A percentile compares a stretch with the other conserved stretches of the same genome.
Conservation (phyloP, 23 tunicate genomes). For the Aplidium turbinatum region DNA sequence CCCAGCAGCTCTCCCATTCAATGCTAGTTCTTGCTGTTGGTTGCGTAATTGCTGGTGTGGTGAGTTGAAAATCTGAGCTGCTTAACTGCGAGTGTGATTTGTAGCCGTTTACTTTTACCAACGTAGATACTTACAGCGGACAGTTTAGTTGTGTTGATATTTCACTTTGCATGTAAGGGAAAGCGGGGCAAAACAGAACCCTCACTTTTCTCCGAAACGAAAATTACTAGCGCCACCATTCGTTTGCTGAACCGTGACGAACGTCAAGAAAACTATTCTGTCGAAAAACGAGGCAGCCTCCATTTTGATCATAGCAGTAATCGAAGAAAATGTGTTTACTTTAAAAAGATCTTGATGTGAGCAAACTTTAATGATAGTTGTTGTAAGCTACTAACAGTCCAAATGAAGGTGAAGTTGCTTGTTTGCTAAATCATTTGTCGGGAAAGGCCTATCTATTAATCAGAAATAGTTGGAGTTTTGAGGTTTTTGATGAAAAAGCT, state of each 20-base stretch:
- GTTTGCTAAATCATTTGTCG: too few species aligned
- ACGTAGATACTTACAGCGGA: too few species aligned
- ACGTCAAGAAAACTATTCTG: background rate
- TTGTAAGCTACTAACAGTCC: background rate
- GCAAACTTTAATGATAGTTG: background rate
- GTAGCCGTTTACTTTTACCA: too few species aligned
- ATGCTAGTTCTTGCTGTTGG: slow-evolving; percentile 51
- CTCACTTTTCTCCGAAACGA: background rate
- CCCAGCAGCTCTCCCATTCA: slow-evolving; percentile 50
- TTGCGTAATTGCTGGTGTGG: slow-evolving; percentile 50
- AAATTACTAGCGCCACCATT: background rate
- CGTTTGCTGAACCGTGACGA: slow-evolving; percentile 1
- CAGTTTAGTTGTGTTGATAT: too few species aligned
- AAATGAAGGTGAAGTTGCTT: slow-evolving; percentile 1
- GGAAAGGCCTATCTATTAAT: slow-evolving; percentile 1
- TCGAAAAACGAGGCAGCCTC: slow-evolving; percentile 3
- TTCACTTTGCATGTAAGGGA: too few species aligned
- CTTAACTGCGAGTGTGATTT: too few species aligned
- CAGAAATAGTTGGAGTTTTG: slow-evolving; percentile 2
- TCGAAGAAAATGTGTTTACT: background rate
- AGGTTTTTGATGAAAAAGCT: background rate
- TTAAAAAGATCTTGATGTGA: background rate
- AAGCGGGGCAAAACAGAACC: slow-evolving; percentile 4
- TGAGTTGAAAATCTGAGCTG: too few species aligned
- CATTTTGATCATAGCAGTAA: background rate